Conservation (phyloP, 2,888 invertebrate genomes). For the Pogonocherus hispidulus region DNA sequence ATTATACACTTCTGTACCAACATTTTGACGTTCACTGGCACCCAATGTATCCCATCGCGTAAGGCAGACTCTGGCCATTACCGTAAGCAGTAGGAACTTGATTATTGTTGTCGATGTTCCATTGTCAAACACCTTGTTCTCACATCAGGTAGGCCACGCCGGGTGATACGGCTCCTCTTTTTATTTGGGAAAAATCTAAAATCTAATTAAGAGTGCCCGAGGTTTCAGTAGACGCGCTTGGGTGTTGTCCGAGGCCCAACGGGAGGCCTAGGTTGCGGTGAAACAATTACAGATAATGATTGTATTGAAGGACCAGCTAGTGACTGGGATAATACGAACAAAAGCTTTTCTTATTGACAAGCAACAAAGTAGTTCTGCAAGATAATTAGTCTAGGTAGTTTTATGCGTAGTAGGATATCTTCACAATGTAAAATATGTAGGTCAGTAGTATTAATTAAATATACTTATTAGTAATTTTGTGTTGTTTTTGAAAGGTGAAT, state of each 20-base stretch:
- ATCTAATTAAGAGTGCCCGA: slow-evolving; percentile 33
- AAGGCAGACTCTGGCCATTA: slow-evolving; percentile 50
- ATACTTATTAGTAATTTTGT: too few relatives aligned
- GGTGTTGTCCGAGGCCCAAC: slow-evolving; percentile 27
- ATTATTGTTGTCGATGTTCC: slow-evolving; percentile 54
- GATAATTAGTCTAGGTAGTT: not conserved
- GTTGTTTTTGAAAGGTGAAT: too few relatives aligned
- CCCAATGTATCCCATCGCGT: slow-evolving; percentile 11
- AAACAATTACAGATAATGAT: slow-evolving; percentile 30
- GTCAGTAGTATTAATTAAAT: too few relatives aligned
- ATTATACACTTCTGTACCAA: not conserved
- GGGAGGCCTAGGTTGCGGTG: slow-evolving; percentile 18
- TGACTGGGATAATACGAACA: not conserved
- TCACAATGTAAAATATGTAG: too few relatives aligned
- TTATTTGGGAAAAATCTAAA: slow-evolving; percentile 29
- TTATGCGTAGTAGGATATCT: not conserved
- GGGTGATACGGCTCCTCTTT: slow-evolving; percentile 42
- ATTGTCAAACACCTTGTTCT: slow-evolving; percentile 57
- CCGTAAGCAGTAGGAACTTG: slow-evolving; percentile 55
- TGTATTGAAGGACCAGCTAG: not conserved
- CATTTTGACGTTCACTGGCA: slow-evolving; percentile 25
- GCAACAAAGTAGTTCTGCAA: not conserved
- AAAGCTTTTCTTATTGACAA: not conserved
- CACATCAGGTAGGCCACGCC: slow-evolving; percentile 53
- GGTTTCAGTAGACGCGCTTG: slow-evolving; percentile 27